These are phyloP conservation scores for Melitaea cinxia DNA, from an alignment of 1,140 invertebrate species.

Conservation along the genomic window DNA sequence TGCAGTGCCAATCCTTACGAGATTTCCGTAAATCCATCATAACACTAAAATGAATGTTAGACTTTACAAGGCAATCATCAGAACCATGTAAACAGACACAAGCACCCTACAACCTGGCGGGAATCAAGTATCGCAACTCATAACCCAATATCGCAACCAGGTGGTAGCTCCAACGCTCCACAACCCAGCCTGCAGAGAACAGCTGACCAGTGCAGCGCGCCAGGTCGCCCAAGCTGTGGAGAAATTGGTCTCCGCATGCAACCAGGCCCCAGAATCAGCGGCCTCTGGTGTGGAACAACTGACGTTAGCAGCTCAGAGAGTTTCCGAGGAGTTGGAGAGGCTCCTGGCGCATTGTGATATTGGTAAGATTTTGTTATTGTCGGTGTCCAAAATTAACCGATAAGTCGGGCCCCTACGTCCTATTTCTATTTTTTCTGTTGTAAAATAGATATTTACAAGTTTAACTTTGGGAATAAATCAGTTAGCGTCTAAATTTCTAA, in stretches of 20 bases:
- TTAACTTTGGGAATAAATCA: too few species aligned
- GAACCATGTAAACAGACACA: too few species aligned
- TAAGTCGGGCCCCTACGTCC: too few species aligned
- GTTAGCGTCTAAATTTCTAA: too few species aligned
- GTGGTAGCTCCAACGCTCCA: constrained; percentile 93
- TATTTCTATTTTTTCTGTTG: too few species aligned
- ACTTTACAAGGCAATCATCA: too few species aligned
- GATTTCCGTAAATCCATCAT: too few species aligned
- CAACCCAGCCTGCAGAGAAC: constrained; percentile 96
- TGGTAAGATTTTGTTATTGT: constrained; percentile 47
- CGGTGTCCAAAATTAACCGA: too few species aligned
- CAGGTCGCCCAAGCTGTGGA: constrained; percentile 97
- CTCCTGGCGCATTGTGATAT: constrained; percentile 92
- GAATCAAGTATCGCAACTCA: neutral
- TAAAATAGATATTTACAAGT: too few species aligned
- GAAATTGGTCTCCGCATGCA: constrained; percentile 92
- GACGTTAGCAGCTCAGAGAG: constrained; percentile 91
- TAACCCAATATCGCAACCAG: constrained; percentile 44
- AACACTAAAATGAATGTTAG: too few species aligned
- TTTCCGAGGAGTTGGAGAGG: constrained; percentile 94
- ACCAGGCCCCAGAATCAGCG: constrained; percentile 83
- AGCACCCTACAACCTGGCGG: too few species aligned
- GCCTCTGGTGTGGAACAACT: constrained; percentile 89
- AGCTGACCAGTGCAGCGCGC: constrained; percentile 94
- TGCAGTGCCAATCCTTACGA: too few species aligned